Conservation (phyloP, 1,140 invertebrate genomes). For the Drosophila subobscura region DNA sequence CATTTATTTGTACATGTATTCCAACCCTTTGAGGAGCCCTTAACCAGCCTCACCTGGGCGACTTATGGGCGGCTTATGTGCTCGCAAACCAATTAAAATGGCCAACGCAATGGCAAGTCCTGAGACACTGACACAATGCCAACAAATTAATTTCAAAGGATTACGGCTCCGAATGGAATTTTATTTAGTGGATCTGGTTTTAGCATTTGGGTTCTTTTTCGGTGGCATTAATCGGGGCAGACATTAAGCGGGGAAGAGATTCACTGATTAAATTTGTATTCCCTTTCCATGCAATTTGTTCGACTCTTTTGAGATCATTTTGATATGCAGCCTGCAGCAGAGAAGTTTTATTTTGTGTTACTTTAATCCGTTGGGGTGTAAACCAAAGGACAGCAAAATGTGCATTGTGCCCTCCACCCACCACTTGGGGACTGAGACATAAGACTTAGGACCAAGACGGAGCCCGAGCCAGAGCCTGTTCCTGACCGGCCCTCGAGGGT, state of each 20-base stretch:
- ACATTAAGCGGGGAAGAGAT: background rate
- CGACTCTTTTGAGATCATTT: too few species aligned
- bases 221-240: background rate
- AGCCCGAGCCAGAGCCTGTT: background rate
- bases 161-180: constrained; percentile 32
- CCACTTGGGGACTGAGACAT: background rate
- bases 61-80: constrained; percentile 72
- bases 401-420: constrained; percentile 8
- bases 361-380: background rate
- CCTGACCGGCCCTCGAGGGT: constrained; percentile 58
- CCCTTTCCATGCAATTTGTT: too few species aligned
- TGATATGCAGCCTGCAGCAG: too few species aligned
- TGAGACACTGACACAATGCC: constrained; percentile 32
- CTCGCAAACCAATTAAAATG: constrained; percentile 77
- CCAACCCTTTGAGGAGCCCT: constrained; percentile 22
- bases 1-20: constrained; percentile 13
- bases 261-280: too few species aligned
- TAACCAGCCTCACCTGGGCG: constrained; percentile 42
- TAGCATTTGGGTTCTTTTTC: constrained; percentile 12
- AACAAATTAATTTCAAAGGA: constrained; percentile 72
- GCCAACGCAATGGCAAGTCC: constrained; percentile 60
- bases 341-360: too few species aligned
- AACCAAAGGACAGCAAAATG: constrained; percentile 11
- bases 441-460: background rate
- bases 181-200: constrained; percentile 29